Base-by-base conservation (phyloP, 2,797 vertebrate species). In the Sebastes reedi region DNA sequence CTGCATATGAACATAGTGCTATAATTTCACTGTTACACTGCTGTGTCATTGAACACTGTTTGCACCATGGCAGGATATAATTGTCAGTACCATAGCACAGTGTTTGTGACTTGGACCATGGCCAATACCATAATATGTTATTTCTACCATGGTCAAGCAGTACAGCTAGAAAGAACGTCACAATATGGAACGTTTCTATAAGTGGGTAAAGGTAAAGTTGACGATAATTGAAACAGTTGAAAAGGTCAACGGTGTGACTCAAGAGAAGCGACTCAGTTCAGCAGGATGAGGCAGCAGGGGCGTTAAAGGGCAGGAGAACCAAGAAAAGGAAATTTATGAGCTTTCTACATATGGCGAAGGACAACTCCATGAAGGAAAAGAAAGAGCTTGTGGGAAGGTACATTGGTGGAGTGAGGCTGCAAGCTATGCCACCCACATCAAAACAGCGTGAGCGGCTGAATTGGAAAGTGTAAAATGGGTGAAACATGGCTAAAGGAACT, bases 341-440 rank as follows among this genome's bases (percentile, higher is more conserved):
- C 16, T 59, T 59, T 39, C 36, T 13, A 39, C 12, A 39, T 39
- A 24, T 60, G 16, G 4, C 0, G 8, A 69, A 65, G 32, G 50
- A 72, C 56, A 69, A 50, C 22, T 66, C 62, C 13, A 69, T 85
- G 16, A 71, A 74, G 14, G 27, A 71, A 30, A 79, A 55, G 27
- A 71, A 66, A 65, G 25, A 56, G 25, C 18, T 27, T 50, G 13
- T 20, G 13, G 39, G 25, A 68, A 69, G 75, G 27, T 14, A n/a
- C 36, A 62, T 30, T 29, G 29, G 30, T 34, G 34, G 18, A 18
- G 36, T 18, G 32, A 55, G 22, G 52, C 52, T 29, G 24, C 27
- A 24, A 62, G 29, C 32, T 29, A 55, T 30, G 27, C 34, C 46
- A n/a, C 46, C 13, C 9, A 60, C 27, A 25, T n/a, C 46, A 50